Base-by-base conservation (phyloP, 1,140 invertebrate genomes). In the honey bee (Apis mellifera) region DNA sequence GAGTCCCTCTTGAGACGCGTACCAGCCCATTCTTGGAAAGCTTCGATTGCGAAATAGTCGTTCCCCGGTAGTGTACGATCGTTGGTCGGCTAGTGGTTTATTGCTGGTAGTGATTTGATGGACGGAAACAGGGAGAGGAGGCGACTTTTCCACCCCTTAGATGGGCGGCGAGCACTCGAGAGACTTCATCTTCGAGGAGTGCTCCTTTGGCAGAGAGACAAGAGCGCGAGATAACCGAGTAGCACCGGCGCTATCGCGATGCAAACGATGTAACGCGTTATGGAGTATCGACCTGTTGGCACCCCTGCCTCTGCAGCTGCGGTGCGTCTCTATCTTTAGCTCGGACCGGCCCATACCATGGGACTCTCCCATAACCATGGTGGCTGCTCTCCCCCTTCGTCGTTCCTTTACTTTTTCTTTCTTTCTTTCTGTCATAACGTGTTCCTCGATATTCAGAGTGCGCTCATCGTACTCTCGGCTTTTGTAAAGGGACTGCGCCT, bases 221-320 rank as follows among this genome's bases (percentile, higher is more conserved):
- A 86, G 60, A 76, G 83, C 42, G 66, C 32, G 32, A 70, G 65
- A 85, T 85, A 85, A 86, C 65, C 60, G 78, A 69, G 42, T 52
- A 75, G 2, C 60, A 42, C 60, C 64, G 65, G 48, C 52, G n/a
- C 72, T 80, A 87, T 64, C 66, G 68, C 62, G 23, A 74, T 60
- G 32, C 62, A 70, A 74, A 64, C 78, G 57, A 78, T 75, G 87
- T 86, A 91, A 89, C 85, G 84, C 84, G 85, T 85, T 80, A 83
- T 84, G 88, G 88, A 91, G 90, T 92, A 92, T 92, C 91, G 91
- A 92, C 91, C 90, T 92, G 90, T 91, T 91, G 88, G 90, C 90
- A 89, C 90, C 90, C 88, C 84, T 88, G 90, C 82, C 77, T 90
- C 74, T 84, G 85, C 86, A 88, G 91, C 91, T 90, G 91, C 86